Evolutionary conservation across 2,113 vertebrate genomes (phyloP).

Genomic region (Athene cunicularia): DNA sequence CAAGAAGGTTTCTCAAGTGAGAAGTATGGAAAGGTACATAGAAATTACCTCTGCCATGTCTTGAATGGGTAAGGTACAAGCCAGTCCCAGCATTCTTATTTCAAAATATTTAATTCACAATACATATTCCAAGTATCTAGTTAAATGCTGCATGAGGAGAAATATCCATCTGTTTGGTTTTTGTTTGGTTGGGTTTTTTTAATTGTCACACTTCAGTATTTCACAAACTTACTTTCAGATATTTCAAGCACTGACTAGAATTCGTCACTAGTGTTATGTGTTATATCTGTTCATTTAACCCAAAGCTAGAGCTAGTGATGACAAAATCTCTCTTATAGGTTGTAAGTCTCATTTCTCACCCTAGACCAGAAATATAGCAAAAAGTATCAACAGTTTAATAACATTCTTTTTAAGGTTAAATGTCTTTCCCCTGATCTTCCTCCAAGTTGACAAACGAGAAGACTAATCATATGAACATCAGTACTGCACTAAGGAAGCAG

Average conservation of each 20-base stretch:
- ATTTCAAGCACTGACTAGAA: background rate
- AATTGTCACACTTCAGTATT: background rate
- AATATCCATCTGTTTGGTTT: background rate
- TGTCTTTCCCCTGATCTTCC: background rate
- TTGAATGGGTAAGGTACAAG: background rate
- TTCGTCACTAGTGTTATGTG: background rate
- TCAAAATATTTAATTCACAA: background rate
- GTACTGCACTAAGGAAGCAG: background rate
- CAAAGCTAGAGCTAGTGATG: background rate
- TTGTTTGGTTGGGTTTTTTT: background rate
- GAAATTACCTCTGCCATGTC: background rate
- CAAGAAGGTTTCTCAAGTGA: background rate
- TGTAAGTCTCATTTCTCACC: background rate
- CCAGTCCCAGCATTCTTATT: background rate
- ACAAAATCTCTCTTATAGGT: background rate
- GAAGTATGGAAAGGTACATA: background rate
- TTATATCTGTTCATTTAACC: background rate
- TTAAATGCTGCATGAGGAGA: background rate
- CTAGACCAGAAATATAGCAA: background rate
- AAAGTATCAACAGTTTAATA: background rate
- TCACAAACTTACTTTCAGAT: background rate
- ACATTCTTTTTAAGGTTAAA: background rate
- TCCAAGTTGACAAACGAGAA: background rate
- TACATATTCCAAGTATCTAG: background rate
- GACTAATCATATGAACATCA: background rate